Base-by-base conservation (phyloP, 1,140 invertebrate species). In the Leucophenga varia region DNA sequence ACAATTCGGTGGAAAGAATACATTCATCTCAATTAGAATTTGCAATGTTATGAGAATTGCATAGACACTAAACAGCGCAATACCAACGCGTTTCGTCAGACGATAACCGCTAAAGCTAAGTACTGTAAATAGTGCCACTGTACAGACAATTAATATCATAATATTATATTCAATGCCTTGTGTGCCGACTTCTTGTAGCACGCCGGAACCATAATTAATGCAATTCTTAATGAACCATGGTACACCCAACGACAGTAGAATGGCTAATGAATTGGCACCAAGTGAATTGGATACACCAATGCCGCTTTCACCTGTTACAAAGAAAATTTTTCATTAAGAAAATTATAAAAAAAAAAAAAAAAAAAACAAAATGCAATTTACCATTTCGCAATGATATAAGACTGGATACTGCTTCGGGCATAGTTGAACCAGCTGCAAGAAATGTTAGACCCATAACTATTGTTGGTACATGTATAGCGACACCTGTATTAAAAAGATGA, bases 401-500 rank as follows among this genome's bases (percentile, higher is more conserved):
- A 52, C 90, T 90, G 0, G 89, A 91, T 4, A 91, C 84, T 18
- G 91, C 86, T 78, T 96, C 93, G 0, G 93, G 93, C 64, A 95
- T 82, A 60, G 90, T 93, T 2, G 91, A 92, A 6, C 93, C 93
- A 13, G 88, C 86, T 0, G 88, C 86, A 25, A 95, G 72, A 46
- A 96, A 88, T 0, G 91, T 95, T 52, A 95, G 84, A 6, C 92
- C 93, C 89, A 95, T 93, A 1, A 95, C 85, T 3, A 90, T 89
- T 64, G 91, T 89, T 1, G 88, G 85, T 35, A 93, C 89, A 12
- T 81, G 79, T 12, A 91, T 80, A 0, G 89, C 88, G 49, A 84
- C 80, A 40, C 88, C 86, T 87, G 55, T 47, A 80, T 75, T 47
- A 21, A 14, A 38, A 35, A 21, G 0, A 47, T 37, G 18, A 35